Base-by-base conservation (phyloP, 2,888 invertebrate genomes). In the Ormyrus nitidulus region DNA sequence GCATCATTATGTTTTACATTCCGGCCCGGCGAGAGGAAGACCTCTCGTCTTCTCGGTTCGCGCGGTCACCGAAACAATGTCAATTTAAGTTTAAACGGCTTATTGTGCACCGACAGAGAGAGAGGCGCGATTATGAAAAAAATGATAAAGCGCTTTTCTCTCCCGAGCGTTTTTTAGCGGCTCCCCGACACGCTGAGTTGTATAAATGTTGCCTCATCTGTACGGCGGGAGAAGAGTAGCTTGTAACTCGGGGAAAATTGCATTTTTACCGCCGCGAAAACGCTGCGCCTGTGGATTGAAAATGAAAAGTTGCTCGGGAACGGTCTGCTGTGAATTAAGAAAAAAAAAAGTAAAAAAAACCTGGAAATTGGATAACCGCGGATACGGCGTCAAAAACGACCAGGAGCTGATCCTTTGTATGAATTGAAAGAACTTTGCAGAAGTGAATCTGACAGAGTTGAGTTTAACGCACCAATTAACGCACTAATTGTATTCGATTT, bases 1-100 rank as follows among this genome's bases (percentile, higher is more conserved):
- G 79, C 64, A 54, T 81, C 79, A 73, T 81, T 81, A 81, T 54
- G 65, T 64, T 79, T 68, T 72, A 76, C 77, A 78, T 78, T 75
- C 74, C 54, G 49, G 10, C 48, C 53, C 59, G 68, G 6, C 9
- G 62, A 7, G 34, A 61, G 48, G 51, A 56, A 54, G 34, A 13
- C 7, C 64, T 76, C 65, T 34, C 34, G 34, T 34, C 34, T 34
- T 4, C 3, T 4, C 2, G 34, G 34, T 34, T 53, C n/a, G 44
- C 56, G 49, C n/a, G 61, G 61, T n/a, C 9, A 13, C 13, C 59
- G 53, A 46, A 46, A n/a, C 13, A 76, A 76, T 76, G 72, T 59
- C 79, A 76, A 73, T 81, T 72, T 73, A 48, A 69, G 13, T 34
- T 76, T 66, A 68, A 81, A 76, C 70, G 73, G 72, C 79, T 79